Base-by-base conservation (phyloP, 2,888 invertebrate species). In the Ophraella communa region DNA sequence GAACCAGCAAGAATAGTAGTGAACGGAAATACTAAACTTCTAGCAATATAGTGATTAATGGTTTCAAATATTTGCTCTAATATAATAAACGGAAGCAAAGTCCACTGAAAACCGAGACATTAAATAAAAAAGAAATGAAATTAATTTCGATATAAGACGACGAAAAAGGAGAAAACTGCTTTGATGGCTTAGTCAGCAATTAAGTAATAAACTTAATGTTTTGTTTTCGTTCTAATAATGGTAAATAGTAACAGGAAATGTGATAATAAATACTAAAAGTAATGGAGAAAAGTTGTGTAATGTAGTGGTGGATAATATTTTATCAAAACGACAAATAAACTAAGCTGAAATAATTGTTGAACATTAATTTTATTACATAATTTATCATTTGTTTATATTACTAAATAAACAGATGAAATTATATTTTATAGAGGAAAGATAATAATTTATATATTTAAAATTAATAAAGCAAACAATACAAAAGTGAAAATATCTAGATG, bases 51-150 rank as follows among this genome's bases (percentile, higher is more conserved):
- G 42, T 54, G 23, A 54, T 54, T 39, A 54, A 42, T 54, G 14
- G 18, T 54, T 39, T 54, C 54, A 39, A 54, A 54, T 54, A 54
- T 54, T 54, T 54, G 42, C 39, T 39, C 54, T 39, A 54, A 54
- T 35, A 54, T 54, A 54, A 54, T 54, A 39, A 35, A 54, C 33
- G 54, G 39, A 54, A 51, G 49, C 27, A 51, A 10, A 54, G 54
- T 54, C 54, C 14, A 42, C 35, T 35, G 54, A 14, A 53, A 53
- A 53, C 33, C 53, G 53, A 53, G 35, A 35, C 53, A 53, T 21
- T 21, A 18, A 52, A 27, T 30, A 21, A 52, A 54, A n/a, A 54
- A 54, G 54, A 23, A 23, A 39, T 21, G 14, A 23, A 54, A 54
- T 42, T 39, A 54, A 54, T 17, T 18, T 42, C 21, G 10, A 21